Conservation (phyloP, 2,113 vertebrate species). For the Capreolus pygargus region DNA sequence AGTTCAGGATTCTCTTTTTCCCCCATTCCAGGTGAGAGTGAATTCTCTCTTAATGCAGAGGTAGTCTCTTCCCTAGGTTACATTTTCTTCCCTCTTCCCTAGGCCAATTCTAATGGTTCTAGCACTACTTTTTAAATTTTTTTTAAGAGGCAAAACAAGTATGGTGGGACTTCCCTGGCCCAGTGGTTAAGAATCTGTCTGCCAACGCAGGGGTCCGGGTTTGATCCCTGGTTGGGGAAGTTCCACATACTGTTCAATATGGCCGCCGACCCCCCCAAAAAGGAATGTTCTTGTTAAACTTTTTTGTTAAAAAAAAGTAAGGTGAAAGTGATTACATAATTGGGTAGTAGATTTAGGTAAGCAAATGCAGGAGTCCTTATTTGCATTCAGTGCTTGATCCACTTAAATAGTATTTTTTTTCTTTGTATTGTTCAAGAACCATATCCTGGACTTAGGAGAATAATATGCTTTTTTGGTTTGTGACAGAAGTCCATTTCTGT, state of each 20-base stretch:
- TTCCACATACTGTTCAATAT: neutral
- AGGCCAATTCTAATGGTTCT: slow-evolving; percentile 15
- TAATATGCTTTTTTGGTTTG: neutral
- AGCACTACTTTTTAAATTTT: neutral
- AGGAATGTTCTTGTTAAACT: neutral
- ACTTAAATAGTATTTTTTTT: slow-evolving; percentile 4
- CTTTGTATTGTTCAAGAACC: slow-evolving; percentile 22
- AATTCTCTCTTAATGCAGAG: neutral
- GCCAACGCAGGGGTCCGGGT: neutral
- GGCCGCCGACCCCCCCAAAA: neutral
- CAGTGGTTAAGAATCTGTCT: neutral
- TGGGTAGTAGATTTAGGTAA: neutral
- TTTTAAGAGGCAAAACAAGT: neutral
- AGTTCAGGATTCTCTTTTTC: neutral
- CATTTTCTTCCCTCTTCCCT: neutral
- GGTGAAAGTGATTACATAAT: neutral
- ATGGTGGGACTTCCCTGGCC: neutral
- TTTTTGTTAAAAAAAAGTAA: neutral
- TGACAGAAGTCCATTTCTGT: slow-evolving; percentile 11
- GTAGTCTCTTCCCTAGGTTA: neutral
- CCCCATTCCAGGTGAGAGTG: neutral
- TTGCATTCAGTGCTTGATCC: neutral
- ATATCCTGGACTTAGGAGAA: neutral
- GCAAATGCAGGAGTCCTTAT: neutral
- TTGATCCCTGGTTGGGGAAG: neutral